phyloP scores from a whole-genome alignment of 2,888 invertebrate species.

The Campoplex capitator region DNA sequence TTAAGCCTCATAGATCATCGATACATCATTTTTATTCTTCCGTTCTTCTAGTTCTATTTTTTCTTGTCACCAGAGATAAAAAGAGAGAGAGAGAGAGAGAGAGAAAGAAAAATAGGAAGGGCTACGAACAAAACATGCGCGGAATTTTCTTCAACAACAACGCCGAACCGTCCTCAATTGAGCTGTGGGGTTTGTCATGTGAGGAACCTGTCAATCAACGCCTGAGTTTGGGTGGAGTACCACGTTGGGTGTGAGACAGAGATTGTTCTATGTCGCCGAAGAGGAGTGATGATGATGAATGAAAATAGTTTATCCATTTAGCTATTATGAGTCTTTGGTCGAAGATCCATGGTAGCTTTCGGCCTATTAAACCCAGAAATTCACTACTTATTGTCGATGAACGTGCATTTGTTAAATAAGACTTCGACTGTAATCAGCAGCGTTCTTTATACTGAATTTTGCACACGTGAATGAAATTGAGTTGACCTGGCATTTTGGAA shows the following conservation, averaged over 20 bases:
- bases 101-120: background rate
- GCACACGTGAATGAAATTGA: background rate
- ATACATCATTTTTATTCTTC: slow-evolving; percentile 64
- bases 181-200: slow-evolving; percentile 45
- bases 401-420: background rate
- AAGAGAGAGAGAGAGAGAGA: slow-evolving; percentile 1
- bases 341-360: background rate
- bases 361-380: background rate
- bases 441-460: background rate
- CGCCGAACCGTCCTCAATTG: slow-evolving; percentile 40
- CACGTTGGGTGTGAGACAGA: background rate
- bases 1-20: slow-evolving; percentile 65
- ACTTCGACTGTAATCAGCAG: no score
- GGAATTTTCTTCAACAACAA: slow-evolving; percentile 55
- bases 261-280: slow-evolving; percentile 18
- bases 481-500: background rate
- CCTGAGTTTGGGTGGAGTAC: background rate
- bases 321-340: background rate
- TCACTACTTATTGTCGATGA: background rate
- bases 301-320: slow-evolving; percentile 14
- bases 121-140: slow-evolving; percentile 12
- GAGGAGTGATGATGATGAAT: slow-evolving; percentile 10
- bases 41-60: slow-evolving; percentile 52
- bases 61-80: slow-evolving; percentile 35
- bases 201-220: slow-evolving; percentile 46